Percentiles rank a stretch among this genome's conserved stretches.
phyloP scores from a whole-genome alignment of 2,797 vertebrate species.

The Pipistrellus kuhlii region DNA sequence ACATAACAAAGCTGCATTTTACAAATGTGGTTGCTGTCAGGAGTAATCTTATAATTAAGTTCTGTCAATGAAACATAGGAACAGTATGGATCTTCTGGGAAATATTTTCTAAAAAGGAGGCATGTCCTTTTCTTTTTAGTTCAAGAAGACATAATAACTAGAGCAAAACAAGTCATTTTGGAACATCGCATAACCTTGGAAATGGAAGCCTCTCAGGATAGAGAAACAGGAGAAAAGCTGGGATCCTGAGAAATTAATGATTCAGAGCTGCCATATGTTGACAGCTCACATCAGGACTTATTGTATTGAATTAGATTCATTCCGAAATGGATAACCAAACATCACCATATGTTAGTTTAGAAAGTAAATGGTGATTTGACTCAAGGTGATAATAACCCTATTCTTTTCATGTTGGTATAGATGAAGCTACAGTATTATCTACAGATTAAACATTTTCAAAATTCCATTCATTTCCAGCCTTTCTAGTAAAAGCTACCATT shows the following conservation, averaged over 20 bases:
- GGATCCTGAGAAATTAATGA: background rate
- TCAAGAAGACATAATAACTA: background rate
- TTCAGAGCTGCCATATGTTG: background rate
- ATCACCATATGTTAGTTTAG: constrained; percentile 22
- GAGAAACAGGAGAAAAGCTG: background rate
- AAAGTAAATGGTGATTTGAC: constrained; percentile 20
- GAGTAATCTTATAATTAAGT: background rate
- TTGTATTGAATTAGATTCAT: background rate
- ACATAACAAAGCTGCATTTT: background rate
- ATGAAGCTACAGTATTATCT: background rate
- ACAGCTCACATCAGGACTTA: background rate
- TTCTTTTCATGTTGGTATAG: background rate
- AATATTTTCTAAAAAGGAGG: background rate
- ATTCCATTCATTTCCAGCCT: constrained; percentile 46
- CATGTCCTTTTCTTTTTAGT: background rate
- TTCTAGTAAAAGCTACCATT: background rate
- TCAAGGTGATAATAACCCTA: background rate
- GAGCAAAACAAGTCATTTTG: background rate
- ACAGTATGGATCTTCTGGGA: background rate
- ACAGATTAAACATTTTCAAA: background rate
- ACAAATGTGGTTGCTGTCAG: background rate
- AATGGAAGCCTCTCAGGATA: background rate
- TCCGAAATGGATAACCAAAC: background rate
- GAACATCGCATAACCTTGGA: background rate
- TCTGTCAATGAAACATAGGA: background rate